Conservation (phyloP, 2,888 invertebrate genomes). For the Melanotus villosus region DNA sequence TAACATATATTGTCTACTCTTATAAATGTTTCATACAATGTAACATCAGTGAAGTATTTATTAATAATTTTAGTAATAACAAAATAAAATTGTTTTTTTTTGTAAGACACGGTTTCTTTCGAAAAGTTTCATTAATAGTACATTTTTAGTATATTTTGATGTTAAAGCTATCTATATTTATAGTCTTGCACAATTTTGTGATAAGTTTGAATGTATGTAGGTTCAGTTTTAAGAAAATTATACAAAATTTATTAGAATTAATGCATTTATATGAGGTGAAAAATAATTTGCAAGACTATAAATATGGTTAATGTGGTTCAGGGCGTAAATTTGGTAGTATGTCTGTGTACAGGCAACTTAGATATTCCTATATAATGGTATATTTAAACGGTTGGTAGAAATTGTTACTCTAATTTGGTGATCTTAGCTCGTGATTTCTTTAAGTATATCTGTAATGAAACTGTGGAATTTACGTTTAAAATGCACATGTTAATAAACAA, state of each 20-base stretch:
- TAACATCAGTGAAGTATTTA: constrained; percentile 44
- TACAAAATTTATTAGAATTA: no score
- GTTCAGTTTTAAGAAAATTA: no score
- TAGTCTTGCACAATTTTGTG: background rate
- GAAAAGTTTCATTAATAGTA: no score
- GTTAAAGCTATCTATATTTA: no score
- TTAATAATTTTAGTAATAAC: constrained; percentile 28
- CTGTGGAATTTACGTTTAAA: constrained; percentile 40
- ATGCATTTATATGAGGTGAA: no score
- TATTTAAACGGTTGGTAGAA: constrained; percentile 22
- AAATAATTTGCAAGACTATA: background rate
- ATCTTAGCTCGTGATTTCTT: constrained; percentile 40
- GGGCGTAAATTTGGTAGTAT: background rate
- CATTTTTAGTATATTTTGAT: no score
- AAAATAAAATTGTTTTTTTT: no score
- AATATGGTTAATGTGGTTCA: background rate
- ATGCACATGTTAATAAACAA: constrained; percentile 44
- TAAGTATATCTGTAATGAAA: constrained; percentile 34
- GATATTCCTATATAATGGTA: constrained; percentile 8
- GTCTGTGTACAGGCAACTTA: constrained; percentile 1
- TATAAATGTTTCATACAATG: constrained; percentile 44
- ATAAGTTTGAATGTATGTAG: no score
- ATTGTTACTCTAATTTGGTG: constrained; percentile 33
- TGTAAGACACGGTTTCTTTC: no score
- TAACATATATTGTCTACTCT: constrained; percentile 32